Evolutionary conservation across 2,113 vertebrate genomes (phyloP).

Genomic region (Petroica traversi): DNA sequence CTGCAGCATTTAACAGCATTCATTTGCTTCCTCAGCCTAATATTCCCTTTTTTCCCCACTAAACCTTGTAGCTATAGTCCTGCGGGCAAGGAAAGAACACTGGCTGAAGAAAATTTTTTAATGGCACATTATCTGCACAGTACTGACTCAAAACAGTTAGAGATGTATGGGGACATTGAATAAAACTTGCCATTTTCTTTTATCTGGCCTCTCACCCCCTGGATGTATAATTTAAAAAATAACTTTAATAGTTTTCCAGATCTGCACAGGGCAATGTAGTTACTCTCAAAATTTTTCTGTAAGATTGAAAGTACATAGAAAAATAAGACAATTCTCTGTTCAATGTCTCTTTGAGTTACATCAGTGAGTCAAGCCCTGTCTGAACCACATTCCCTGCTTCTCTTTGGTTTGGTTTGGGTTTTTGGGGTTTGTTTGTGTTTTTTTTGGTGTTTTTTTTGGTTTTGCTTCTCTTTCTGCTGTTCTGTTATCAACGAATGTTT

Average conservation of each 20-base stretch:
- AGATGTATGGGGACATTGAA: background rate
- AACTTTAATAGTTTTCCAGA: background rate
- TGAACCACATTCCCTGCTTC: background rate
- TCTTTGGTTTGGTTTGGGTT: background rate
- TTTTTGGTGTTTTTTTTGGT: no score
- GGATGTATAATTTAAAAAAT: background rate
- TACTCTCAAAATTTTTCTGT: background rate
- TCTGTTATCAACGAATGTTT: background rate
- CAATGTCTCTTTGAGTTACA: background rate
- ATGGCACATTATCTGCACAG: background rate
- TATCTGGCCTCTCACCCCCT: background rate
- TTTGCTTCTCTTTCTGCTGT: background rate
- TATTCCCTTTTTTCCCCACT: background rate
- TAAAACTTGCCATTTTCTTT: background rate
- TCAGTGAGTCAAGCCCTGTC: background rate
- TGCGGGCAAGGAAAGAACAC: background rate
- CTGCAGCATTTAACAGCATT: background rate
- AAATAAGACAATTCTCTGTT: background rate
- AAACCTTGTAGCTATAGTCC: background rate
- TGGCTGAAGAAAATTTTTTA: background rate
- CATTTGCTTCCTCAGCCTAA: background rate
- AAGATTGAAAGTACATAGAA: background rate
- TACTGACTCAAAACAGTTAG: background rate
- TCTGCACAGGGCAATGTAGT: background rate
- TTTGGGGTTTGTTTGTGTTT: no score